Evolutionary conservation across 2,797 vertebrate species (phyloP), one percentile per base, ranked within the genome.

Genomic region (Arnoldichthys spilopterus): DNA sequence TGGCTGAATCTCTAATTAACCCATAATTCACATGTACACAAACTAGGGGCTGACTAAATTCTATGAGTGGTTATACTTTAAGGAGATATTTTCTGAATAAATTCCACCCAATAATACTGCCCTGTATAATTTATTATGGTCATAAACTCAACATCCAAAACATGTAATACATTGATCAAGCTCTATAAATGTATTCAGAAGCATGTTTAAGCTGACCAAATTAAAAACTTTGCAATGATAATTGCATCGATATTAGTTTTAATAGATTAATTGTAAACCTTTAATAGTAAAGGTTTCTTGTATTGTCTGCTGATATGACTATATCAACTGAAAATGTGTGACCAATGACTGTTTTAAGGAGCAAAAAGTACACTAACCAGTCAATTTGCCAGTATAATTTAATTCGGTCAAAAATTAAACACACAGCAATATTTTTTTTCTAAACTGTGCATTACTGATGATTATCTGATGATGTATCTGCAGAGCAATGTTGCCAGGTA

Each of bases 21-120:
- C 43, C 28, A 45, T 22, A 28, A 72, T 78, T 72, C 76, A 72
- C 76, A 63, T 56, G 20, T 53, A 54, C 67, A 77, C 56, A 62
- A 7, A 1, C 4, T n/a, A 20, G 20, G 49, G 6, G 18, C 20
- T 8, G 6, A n/a, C 20, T 1, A 20, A 20, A 53, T 6, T 53
- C n/a, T n/a, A 20, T n/a, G 20, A 20, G 18, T 6, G 18, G 1
- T 53, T 9, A 37, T 37, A 37, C 37, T 37, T 37, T 37, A 37
- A 3, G 34, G 34, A 37, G 34, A 37, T 7, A 37, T 37, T 37
- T 37, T 37, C 34, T 37, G 7, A 37, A 37, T 37, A 3, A 37
- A 37, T 37, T 37, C 2, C n/a, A n/a, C n/a, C n/a, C 47, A 49
- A 2, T 16, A 49, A 18, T 49, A 49, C 2, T 16, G 4, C 4